Evolutionary conservation across 2,113 vertebrate genomes (phyloP).

Genomic region (Pica pica): DNA sequence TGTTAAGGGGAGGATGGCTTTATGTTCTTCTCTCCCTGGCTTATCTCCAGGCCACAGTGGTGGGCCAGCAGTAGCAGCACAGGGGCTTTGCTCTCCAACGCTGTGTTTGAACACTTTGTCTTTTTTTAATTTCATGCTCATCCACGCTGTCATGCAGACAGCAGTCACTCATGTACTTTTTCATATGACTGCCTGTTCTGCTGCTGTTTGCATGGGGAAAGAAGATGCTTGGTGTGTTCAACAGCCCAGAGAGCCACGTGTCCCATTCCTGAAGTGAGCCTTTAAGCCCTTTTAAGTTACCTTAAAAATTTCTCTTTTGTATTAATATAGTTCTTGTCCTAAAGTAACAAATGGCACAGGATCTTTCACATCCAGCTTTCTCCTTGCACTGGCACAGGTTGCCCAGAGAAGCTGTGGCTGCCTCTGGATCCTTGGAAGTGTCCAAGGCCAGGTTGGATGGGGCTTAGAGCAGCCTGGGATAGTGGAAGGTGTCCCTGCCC

Average conservation of each 20-base stretch:
- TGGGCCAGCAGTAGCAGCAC: not conserved
- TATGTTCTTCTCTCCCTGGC: not conserved
- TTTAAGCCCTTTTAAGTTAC: not conserved
- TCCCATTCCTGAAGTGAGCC: not conserved
- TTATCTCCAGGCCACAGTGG: not conserved
- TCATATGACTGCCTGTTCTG: not conserved
- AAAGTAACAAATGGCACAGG: not conserved
- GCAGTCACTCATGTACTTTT: not conserved
- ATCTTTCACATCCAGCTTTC: not conserved
- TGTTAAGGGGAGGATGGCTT: not conserved
- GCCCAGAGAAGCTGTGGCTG: not conserved
- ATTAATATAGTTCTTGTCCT: not conserved
- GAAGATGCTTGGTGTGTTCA: not conserved
- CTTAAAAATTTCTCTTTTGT: not conserved
- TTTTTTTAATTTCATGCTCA: not conserved
- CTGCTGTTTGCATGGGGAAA: not conserved
- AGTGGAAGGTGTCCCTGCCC: not conserved
- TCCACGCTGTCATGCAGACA: not conserved
- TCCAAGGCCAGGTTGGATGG: accelerated
- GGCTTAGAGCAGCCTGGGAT: not conserved
- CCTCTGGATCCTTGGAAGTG: not conserved
- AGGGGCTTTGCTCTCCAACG: not conserved
- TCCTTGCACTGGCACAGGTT: not conserved
- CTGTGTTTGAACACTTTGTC: not conserved
- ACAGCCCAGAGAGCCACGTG: accelerated